Evolutionary conservation across 2,888 invertebrate species (phyloP).

Genomic region (Megalurothrips usitatus): DNA sequence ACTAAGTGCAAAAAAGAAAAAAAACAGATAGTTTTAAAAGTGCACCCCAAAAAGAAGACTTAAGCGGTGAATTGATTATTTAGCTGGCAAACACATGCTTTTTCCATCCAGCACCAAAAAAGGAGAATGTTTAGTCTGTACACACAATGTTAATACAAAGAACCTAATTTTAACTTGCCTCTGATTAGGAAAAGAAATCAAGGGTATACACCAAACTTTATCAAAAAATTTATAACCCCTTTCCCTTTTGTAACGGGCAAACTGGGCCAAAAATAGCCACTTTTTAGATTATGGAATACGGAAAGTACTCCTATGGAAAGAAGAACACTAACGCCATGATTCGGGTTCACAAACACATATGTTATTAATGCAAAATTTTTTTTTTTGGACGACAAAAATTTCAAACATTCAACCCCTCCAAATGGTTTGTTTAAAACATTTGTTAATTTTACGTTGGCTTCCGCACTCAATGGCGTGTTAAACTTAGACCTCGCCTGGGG

Average conservation of each 20-base stretch:
- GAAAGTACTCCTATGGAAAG: neutral
- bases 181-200: neutral
- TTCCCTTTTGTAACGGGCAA: too few relatives aligned
- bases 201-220: neutral
- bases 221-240: too few relatives aligned
- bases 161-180: too few relatives aligned
- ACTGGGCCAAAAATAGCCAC: neutral
- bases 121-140: too few relatives aligned
- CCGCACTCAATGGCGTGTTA: conserved; percentile 15
- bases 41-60: neutral
- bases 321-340: neutral
- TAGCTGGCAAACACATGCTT: conserved; percentile 11
- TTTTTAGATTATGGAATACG: neutral
- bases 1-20: neutral
- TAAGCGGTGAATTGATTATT: neutral
- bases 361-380: neutral
- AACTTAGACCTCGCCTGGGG: conserved; percentile 10
- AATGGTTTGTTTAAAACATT: neutral
- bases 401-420: neutral
- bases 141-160: too few relatives aligned
- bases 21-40: neutral
- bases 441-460: conserved; percentile 7
- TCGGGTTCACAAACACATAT: neutral
- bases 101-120: too few relatives aligned
- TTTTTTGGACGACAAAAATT: neutral